Percentiles rank a stretch among this genome's conserved stretches.
These are phyloP conservation scores for Cyrtonyx montezumae DNA, from an alignment of 2,113 vertebrate genomes.

Conservation along the genomic window DNA sequence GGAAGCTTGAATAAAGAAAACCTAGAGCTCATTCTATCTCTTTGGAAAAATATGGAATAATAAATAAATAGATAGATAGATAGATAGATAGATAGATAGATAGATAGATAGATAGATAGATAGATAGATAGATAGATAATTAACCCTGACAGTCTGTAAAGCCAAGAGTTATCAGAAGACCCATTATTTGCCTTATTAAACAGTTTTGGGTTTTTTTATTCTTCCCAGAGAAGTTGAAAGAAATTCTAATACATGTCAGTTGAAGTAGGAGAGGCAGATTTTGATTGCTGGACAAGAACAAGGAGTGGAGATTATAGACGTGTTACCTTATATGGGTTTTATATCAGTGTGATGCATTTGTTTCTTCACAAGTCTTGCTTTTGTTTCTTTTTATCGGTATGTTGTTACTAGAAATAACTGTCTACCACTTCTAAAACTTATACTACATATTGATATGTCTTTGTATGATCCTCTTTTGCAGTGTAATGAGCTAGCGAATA, in stretches of 20 bases:
- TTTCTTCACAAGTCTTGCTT: neutral
- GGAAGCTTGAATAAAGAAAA: neutral
- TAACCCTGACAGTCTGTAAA: neutral
- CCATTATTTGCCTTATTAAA: neutral
- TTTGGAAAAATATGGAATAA: neutral
- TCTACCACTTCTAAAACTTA: neutral
- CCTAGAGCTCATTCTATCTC: fast-evolving
- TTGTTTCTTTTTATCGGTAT: neutral
- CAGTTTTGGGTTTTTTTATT: neutral
- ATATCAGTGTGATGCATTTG: neutral
- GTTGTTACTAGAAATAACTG: neutral
- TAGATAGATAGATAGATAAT: no score
- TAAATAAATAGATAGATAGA: no score
- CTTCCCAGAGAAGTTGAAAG: neutral
- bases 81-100: no score
- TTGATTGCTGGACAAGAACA: no score
- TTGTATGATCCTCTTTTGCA: neutral
- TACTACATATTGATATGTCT: neutral
- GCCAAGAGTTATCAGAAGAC: no score
- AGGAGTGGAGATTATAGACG: neutral
- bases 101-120: no score
- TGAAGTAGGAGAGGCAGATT: neutral
- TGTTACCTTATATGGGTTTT: neutral
- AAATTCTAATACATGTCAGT: neutral
- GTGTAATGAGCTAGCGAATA: neutral